Base-by-base conservation (phyloP, 1,140 invertebrate genomes). In the Listronotus bonariensis region DNA sequence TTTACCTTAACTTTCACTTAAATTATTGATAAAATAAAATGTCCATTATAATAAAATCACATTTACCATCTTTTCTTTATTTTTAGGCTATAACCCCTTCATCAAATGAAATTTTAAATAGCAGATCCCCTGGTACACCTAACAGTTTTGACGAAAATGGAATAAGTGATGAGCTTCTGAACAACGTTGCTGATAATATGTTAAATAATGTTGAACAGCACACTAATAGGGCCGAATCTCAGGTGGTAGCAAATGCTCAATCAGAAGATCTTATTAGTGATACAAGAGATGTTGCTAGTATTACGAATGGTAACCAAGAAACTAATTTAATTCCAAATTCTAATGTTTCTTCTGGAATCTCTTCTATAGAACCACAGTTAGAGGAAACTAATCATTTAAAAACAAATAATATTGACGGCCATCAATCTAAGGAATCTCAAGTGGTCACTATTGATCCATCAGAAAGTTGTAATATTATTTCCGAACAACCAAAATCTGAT, bases 121-220 rank as follows among this genome's bases (percentile, higher is more conserved):
- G 0, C 40, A 43, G 38, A 42, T 8, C 3, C 11, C 14, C 45
- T 17, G 5, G n/a, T 31, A 18, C 54, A 9, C 45, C 17, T 20
- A 64, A 32, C 38, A 49, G 46, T 49, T 55, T 64, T 64, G 54
- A 57, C 46, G 52, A 65, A 17, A 31, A 41, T 52, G 46, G 43
- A 43, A 32, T 65, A 31, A 65, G 62, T 52, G 62, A 65, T 51
- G 62, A 65, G 8, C 20, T 65, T 18, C 48, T 65, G 1, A 65
- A 53, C 20, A 34, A 51, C 10, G 8, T 65, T 11, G 55, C 54
- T 9, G 62, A 65, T 52, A 43, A 57, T 38, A 55, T 64, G 3
- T 56, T 64, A 18, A 15, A 43, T 18, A 31, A 51, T 52, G 26
- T 52, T 52, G 58, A 61, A 53, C 15, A 11, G n/a, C 11, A 31